Base-by-base conservation (phyloP, 2,888 invertebrate genomes). In the Trachelus iudaicus region DNA sequence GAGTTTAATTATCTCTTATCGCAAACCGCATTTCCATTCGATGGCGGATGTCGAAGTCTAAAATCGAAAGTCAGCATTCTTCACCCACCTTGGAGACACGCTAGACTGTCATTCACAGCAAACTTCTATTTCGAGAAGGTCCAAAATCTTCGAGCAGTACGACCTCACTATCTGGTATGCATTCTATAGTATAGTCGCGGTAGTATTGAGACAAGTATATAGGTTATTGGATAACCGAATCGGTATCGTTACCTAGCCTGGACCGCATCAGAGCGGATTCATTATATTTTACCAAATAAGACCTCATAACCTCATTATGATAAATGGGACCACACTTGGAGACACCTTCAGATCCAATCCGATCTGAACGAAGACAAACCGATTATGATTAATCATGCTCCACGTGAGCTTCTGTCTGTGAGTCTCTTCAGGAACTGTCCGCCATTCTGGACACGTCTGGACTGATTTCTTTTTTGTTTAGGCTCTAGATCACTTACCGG, bases 31-130 rank as follows among this genome's bases (percentile, higher is more conserved):
- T 80, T 82, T 80, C 78, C 82, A 85, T 74, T 82, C 83, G 83
- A 34, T 37, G 73, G 40, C 73, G 76, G 76, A 73, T 37, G 68
- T 75, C 31, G 73, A 34, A 73, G 76, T 31, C 73, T 76, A 85
- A 82, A 86, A 86, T 81, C 85, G 83, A 85, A 88, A 88, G 83
- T 86, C 84, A 87, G 85, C 86, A 89, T 87, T 88, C 87, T 83
- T 87, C 89, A 90, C 90, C 90, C 90, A 90, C 90, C 89, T 90
- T 89, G 81, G 23, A 56, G 23, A 23, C 23, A 23, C 56, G 56
- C 56, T 56, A 56, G 56, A 56, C 56, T 56, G 56, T 56, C 56
- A 56, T 23, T 56, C 56, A 23, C 56, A 56, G 56, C 56, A 23
- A 23, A 56, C 56, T 56, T 56, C 23, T 23, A 56, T 23, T 56